Base-by-base conservation (phyloP, 1,140 invertebrate species). In the Hycleus phaleratus region DNA sequence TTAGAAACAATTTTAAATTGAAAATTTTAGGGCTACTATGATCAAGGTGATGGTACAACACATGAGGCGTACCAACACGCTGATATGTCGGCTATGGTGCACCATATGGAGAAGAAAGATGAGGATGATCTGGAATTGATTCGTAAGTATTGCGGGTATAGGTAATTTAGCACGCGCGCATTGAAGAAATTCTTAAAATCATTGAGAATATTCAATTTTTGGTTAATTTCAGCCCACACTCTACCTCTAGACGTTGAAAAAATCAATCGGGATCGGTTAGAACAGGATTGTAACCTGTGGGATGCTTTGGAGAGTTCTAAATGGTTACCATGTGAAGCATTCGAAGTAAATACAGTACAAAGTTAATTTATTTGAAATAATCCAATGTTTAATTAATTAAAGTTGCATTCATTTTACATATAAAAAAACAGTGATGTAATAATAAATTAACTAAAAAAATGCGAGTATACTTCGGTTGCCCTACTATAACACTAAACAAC, bases 281-380 rank as follows among this genome's bases (percentile, higher is more conserved):
- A 90, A 56, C 79, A 84, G 42, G 86, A 90, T 67, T 79, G 83
- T 45, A 85, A 82, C 58, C 73, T 91, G 1, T 91, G 88, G 83
- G 88, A 90, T 74, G 84, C 83, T n/a, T 64, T 91, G 26, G 88
- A 91, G 70, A 82, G 83, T 61, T 89, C 87, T 3, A 86, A 88
- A 64, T 91, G 88, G 88, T 72, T 85, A 59, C 82, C 84, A 7
- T 79, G 78, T 56, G 83, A 84, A 44, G 79, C 81, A 32, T 58
- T 83, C 57, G 83, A 84, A 71, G 70, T 73, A 5, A 54, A 55
- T 46, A 61, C 54, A 56, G 12, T 9, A 9, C 7, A 25, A 26
- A 18, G 8, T 46, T 46, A 24, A 46, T 4, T 46, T 46, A 2
- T 18, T 9, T 9, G 6, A 18, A 10, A 46, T 25, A 10, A n/a